These are phyloP conservation scores for Theretra japonica DNA, from an alignment of 2,888 invertebrate genomes.

Conservation along the genomic window DNA sequence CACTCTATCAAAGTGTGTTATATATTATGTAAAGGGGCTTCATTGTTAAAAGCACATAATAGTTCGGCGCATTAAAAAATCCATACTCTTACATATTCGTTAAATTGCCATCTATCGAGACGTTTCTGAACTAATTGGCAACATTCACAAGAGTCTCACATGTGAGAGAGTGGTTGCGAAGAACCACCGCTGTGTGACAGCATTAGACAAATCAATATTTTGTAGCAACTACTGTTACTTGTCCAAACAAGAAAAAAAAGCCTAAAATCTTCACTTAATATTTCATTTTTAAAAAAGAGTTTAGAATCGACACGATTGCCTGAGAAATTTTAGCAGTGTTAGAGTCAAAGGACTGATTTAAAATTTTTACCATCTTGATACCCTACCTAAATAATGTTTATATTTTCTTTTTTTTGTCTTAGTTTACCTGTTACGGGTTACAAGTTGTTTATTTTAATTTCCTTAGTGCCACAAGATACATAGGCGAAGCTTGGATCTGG, in stretches of 20 bases:
- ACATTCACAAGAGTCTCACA: background rate
- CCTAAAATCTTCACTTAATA: background rate
- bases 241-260: no score
- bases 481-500: no score
- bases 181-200: background rate
- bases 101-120: slow-evolving; percentile 11
- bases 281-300: background rate
- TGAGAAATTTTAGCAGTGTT: no score
- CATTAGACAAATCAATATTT: background rate
- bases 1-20: background rate
- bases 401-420: no score
- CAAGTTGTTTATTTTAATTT: no score
- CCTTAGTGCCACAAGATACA: no score
- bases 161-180: background rate
- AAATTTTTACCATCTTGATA: no score
- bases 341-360: no score
- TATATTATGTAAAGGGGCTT: background rate
- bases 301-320: no score
- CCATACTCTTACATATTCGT: background rate
- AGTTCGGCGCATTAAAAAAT: background rate
- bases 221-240: background rate
- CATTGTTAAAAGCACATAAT: background rate
- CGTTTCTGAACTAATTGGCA: background rate
- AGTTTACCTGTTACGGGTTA: no score
- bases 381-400: no score